Evolutionary conservation across 2,113 vertebrate species (phyloP).

Genomic region (Oceanites oceanicus): DNA sequence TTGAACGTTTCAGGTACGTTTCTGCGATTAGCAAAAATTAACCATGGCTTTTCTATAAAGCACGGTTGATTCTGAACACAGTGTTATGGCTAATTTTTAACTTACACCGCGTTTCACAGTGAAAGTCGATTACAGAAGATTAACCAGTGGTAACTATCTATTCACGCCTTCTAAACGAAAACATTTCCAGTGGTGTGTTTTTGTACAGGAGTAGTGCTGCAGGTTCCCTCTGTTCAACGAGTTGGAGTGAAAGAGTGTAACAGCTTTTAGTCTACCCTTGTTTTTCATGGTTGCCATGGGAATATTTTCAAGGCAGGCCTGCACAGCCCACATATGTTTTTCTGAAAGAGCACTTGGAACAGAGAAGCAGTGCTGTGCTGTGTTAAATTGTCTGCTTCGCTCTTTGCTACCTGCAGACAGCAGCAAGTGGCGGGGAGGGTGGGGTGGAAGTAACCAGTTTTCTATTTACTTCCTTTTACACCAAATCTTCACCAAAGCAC

Average conservation of each 20-base stretch:
- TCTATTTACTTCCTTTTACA: neutral
- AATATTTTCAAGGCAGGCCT: neutral
- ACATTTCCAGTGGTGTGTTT: neutral
- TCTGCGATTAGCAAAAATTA: neutral
- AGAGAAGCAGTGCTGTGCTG: neutral
- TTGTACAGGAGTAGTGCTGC: neutral
- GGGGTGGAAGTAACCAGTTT: neutral
- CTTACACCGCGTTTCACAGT: rapidly evolving
- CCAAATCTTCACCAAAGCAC: neutral
- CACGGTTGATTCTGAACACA: neutral
- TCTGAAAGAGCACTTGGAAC: neutral
- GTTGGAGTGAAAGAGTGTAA: neutral
- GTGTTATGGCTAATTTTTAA: neutral
- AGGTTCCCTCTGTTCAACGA: neutral
- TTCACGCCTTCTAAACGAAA: neutral
- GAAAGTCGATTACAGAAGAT: neutral
- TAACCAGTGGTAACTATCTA: neutral
- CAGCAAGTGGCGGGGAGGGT: neutral
- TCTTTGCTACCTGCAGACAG: neutral
- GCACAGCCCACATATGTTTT: neutral
- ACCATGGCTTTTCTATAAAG: neutral
- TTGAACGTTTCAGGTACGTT: neutral
- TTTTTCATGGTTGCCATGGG: conserved; percentile 30
- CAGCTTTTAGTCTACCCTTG: neutral
- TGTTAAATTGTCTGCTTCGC: rapidly evolving